These are phyloP conservation scores for Panzeria rudis DNA, from an alignment of 2,888 invertebrate genomes.

Conservation along the genomic window DNA sequence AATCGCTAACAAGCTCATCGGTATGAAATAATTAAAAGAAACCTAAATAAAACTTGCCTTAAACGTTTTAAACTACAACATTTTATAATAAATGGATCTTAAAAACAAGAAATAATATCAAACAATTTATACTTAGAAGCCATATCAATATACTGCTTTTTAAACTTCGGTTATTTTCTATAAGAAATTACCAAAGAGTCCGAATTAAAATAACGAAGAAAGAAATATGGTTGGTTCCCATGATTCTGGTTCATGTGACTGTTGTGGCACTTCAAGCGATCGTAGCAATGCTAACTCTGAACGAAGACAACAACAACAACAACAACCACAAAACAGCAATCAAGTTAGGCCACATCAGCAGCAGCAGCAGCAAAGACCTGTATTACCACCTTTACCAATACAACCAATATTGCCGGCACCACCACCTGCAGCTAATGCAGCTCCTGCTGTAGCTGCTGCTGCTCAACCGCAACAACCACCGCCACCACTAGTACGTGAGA, in stretches of 20 bases:
- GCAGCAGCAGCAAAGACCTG: constrained; percentile 69
- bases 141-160: constrained; percentile 50
- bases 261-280: constrained; percentile 77
- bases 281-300: constrained; percentile 70
- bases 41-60: not conserved
- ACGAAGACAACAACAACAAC: constrained; percentile 65
- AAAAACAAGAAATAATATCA: not conserved
- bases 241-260: constrained; percentile 77
- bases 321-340: constrained; percentile 63
- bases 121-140: not conserved
- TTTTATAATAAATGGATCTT: not conserved
- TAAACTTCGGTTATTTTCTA: not conserved
- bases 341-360: constrained; percentile 71
- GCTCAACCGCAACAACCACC: constrained; percentile 41
- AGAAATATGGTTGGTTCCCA: constrained; percentile 75
- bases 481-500: constrained; percentile 17
- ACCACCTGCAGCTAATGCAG: constrained; percentile 59
- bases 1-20: not conserved
- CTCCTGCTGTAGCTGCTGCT: constrained; percentile 73
- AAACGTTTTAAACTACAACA: not conserved
- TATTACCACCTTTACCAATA: constrained; percentile 69
- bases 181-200: not conserved
- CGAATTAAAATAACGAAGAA: not conserved
- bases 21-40: not conserved
- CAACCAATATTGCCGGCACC: constrained; percentile 72